Percentiles rank a stretch among this genome's conserved stretches.
Evolutionary conservation across 2,888 invertebrate species (phyloP).

Genomic region (Noctua comes): DNA sequence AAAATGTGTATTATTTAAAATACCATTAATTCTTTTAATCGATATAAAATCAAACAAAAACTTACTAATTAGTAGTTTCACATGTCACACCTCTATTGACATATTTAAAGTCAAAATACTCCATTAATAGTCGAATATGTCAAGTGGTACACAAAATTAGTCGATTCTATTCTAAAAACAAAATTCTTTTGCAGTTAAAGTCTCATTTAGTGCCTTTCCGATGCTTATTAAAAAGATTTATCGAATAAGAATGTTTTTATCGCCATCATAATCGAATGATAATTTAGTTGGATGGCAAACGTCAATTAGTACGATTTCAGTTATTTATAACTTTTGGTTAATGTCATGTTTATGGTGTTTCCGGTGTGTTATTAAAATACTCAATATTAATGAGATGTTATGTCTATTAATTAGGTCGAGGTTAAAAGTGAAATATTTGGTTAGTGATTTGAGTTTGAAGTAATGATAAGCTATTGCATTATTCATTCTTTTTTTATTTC

Average conservation of each 20-base stretch:
- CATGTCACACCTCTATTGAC: constrained; percentile 36
- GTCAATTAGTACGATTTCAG: constrained; percentile 57
- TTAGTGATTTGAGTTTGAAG: not conserved
- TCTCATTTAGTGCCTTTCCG: constrained; percentile 13
- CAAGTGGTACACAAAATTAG: constrained; percentile 2
- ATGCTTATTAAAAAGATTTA: constrained; percentile 50
- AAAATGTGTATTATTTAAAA: constrained; percentile 42
- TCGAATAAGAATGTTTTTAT: constrained; percentile 43
- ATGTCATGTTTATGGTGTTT: constrained; percentile 47
- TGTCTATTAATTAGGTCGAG: not conserved
- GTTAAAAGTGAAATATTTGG: not conserved
- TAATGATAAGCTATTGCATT: not conserved
- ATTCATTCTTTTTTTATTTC: too few species aligned
- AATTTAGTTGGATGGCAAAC: constrained; percentile 48
- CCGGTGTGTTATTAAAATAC: constrained; percentile 40
- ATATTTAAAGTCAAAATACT: constrained; percentile 38
- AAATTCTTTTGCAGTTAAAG: constrained; percentile 48
- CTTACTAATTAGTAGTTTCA: constrained; percentile 53
- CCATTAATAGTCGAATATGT: constrained; percentile 14
- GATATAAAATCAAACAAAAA: constrained; percentile 50
- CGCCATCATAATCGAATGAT: constrained; percentile 52
- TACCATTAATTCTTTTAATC: constrained; percentile 33
- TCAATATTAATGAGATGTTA: constrained; percentile 35
- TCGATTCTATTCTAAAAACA: constrained; percentile 18
- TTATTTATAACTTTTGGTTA: constrained; percentile 50